Base-by-base conservation (phyloP, 2,797 vertebrate species). In the Rhabdomys pumilio region DNA sequence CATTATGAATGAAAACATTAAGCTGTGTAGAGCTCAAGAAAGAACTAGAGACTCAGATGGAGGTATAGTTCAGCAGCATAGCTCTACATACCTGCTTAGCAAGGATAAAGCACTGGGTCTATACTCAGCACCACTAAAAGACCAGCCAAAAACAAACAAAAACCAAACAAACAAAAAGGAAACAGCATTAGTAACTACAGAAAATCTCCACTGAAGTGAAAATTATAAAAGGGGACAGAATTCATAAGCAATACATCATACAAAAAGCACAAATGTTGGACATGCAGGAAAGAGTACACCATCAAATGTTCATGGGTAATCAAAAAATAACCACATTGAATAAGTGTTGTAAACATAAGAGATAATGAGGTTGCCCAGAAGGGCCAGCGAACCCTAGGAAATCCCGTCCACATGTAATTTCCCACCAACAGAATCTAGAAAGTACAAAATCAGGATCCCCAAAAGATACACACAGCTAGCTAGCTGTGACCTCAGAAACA, bases 241-340 rank as follows among this genome's bases (percentile, higher is more conserved):
- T 73, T 65, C 17, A 0, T 15, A 59, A 92, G 38, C 81, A 88
- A 73, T 14, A 57, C 0, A 10, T 1, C 55, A 59, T 77, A 59
- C 69, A 17, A 73, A 69, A 72, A 85, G 55, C 2, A 41, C 12
- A 26, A 80, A 89, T 61, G 47, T 19, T 89, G 47, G 34, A 20
- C 31, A 1, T 9, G 53, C 4, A 80, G 31, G 31, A 92, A 88
- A 77, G 22, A 87, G 12, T 20, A 75, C 57, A 13, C 1, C 11
- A 83, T 31, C 67, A 84, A 96, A 89, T 26, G 61, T 55, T 72
- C 63, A 57, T 57, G 34, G 19, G 55, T n/a, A 90, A 95, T 55
- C 47, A 26, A 85, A 73, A 41, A 67, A 76, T n/a, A 65, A 59
- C 10, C n/a, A 34, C 63, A 65, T 73, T n/a, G 44, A 61, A 72